Evolutionary conservation across 2,797 vertebrate species (phyloP), one percentile per base, ranked within the genome.

Genomic region (Parambassis ranga): DNA sequence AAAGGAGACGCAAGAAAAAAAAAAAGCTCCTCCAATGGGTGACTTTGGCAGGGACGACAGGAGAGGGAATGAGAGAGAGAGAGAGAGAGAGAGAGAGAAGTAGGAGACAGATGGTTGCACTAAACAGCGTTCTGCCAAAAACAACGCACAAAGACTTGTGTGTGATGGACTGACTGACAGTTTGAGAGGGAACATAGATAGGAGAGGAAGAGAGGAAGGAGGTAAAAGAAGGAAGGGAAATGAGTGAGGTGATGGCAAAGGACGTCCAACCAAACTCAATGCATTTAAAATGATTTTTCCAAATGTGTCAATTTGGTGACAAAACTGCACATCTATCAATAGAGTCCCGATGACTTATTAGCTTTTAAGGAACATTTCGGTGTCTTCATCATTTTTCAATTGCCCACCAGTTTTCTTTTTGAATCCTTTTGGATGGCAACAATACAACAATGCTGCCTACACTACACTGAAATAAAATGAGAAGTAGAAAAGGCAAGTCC

Each of bases 101-200:
- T 92, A 94, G 94, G 94, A 96, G 96, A 98, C 97, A 98, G 97
- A 98, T 98, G 96, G 96, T 96, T 96, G 93, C 92, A 93, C 94
- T 93, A 93, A 95, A 93, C 90, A 93, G 84, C 89, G 73, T 88
- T 92, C 93, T 98, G 96, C 95, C 96, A 98, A 94, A 90, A 93
- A 89, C 87, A 90, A 89, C 87, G 91, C 90, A 92, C 93, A 93
- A 94, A 93, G 92, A 89, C 92, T 89, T 72, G 82, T 71, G 71
- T 89, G 76, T 90, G 86, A 89, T 81, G 89, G 89, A 86, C 79
- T 83, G 86, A 90, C 75, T 86, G 85, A 90, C 83, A 87, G 86
- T 82, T 72, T 71, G 75, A 82, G 75, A 71, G 52, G 68, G 46
- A 39, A 24, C 74, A 79, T 27, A 32, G 55, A 55, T 70, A 79